Evolutionary conservation across 1,140 invertebrate species (phyloP), one percentile per base, ranked within the genome.

Genomic region (Pseudomyrmex sp.): DNA sequence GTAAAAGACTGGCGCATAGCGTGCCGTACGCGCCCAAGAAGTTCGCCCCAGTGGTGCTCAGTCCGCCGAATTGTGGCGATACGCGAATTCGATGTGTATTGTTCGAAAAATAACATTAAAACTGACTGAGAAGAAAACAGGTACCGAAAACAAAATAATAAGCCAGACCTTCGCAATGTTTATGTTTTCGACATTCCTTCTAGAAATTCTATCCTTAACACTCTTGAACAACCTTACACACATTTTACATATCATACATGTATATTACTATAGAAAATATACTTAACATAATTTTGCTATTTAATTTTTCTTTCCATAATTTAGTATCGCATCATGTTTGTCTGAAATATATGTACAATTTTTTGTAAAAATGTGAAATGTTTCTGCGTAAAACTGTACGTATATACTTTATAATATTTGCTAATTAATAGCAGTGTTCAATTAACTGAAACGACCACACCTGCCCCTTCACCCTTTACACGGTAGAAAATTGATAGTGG

Each of bases 21-120:
- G 85, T 59, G 74, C 74, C 65, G 68, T 73, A 35, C 50, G 62
- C 68, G 83, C 23, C 20, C 73, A 63, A 54, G 84, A 46, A 86
- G 84, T 56, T 59, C 79, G 35, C 9, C 56, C n/a, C 86, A 87
- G 80, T 54, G 85, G 66, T 83, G 85, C 84, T 86, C 85, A 82
- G 5, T 15, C 23, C 4, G 26, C 3, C 4, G 8, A 44, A 50
- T 58, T 13, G 52, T 50, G 20, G 4, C 26, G 26, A 23, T 18
- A 18, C 13, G 18, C 3, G 23, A 61, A 23, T 18, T 48, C 18
- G 35, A 48, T 9, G 5, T 8, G 5, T 35, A 58, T 15, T 20
- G 52, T 5, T 3, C 1, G 15, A 8, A 35, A 35, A 12, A 2
- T 26, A 23, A 12, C 35, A 18, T 54, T 12, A 61, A 26, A 26